A percentile compares a stretch with the other conserved stretches of the same genome.
These are phyloP conservation scores for Panagrolaimus sp. DNA, from an alignment of 1,140 invertebrate genomes.

Conservation along the genomic window DNA sequence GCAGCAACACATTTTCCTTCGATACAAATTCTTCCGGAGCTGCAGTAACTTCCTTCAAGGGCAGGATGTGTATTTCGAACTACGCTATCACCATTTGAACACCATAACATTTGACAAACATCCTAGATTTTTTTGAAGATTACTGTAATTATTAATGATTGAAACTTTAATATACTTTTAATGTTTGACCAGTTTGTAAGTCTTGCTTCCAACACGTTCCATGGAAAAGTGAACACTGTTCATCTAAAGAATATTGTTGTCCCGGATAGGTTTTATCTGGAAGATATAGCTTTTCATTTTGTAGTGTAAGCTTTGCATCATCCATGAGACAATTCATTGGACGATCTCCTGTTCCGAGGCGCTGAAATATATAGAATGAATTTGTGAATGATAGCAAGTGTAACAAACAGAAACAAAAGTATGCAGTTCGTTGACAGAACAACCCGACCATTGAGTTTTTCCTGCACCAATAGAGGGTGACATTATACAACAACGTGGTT, in stretches of 20 bases:
- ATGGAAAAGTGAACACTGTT: constrained; percentile 19
- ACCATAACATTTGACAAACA: constrained; percentile 21
- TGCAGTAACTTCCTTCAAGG: constrained; percentile 19
- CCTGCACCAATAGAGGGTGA: constrained; percentile 15
- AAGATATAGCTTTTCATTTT: neutral
- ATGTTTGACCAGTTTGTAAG: constrained; percentile 11
- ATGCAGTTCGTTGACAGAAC: constrained; percentile 10
- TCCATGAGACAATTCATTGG: constrained; percentile 6
- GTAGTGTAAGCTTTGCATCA: neutral
- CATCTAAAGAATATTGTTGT: constrained; percentile 14
- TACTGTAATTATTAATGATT: neutral
- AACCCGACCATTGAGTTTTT: constrained; percentile 14
- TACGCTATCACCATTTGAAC: constrained; percentile 1
- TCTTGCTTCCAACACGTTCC: constrained; percentile 18
- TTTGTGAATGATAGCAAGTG: neutral
- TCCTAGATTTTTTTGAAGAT: constrained; percentile 10
- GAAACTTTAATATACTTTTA: neutral
- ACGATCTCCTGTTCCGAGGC: neutral
- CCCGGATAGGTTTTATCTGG: neutral
- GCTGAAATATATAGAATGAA: neutral
- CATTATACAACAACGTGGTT: constrained; percentile 18
- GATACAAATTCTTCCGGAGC: constrained; percentile 2
- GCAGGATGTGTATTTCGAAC: constrained; percentile 17
- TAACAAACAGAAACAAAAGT: constrained; percentile 13
- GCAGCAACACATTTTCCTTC: constrained; percentile 7